A percentile compares a stretch with the other conserved stretches of the same genome.
Conservation (phyloP, 2,797 vertebrate genomes). For the Cheirogaleus major region DNA sequence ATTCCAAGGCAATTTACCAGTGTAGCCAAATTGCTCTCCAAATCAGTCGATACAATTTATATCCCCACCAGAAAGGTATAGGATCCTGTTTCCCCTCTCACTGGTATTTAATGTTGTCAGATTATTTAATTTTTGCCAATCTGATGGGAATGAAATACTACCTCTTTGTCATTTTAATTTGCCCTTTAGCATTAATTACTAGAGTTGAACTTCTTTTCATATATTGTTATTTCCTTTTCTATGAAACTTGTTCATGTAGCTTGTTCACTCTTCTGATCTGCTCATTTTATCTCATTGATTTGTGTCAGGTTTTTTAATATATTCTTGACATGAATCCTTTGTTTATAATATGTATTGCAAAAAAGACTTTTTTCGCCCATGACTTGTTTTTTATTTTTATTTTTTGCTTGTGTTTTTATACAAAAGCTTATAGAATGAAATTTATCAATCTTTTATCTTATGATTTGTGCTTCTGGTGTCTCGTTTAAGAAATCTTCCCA, state of each 20-base stretch:
- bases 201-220: not conserved
- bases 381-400: not conserved
- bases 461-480: not conserved
- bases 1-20: not conserved
- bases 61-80: not conserved
- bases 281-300: not conserved
- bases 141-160: not conserved
- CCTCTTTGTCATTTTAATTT: not conserved
- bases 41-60: not conserved
- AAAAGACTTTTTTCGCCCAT: not conserved
- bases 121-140: not conserved
- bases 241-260: not conserved
- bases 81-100: not conserved
- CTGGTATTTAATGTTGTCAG: not conserved
- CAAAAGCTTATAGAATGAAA: not conserved
- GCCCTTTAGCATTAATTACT: not conserved
- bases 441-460: not conserved
- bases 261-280: not conserved
- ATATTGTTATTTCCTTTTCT: not conserved
- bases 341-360: not conserved
- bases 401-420: not conserved
- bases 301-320: not conserved
- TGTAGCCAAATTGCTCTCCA: not conserved
- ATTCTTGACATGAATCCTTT: not conserved
- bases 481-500: not conserved